Conservation (phyloP, 2,113 vertebrate genomes). For the Ptilorrhoa leucosticta region DNA sequence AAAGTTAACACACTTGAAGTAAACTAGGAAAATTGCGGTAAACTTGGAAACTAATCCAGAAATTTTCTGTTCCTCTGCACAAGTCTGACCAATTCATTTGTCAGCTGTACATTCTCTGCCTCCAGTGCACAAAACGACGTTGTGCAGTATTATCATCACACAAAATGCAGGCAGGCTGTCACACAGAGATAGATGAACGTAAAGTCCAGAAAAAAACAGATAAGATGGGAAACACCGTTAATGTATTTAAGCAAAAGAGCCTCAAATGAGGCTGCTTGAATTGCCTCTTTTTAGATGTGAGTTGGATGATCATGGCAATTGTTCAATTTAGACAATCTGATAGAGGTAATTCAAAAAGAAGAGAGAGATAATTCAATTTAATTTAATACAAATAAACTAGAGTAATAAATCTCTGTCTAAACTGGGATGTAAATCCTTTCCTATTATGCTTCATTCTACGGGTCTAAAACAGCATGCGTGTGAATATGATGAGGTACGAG, state of each 20-base stretch:
- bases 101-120: background rate
- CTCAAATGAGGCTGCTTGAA: background rate
- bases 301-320: background rate
- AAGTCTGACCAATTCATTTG: background rate
- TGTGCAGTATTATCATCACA: background rate
- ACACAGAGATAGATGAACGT: background rate
- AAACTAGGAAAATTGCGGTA: background rate
- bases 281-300: background rate
- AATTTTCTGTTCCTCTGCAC: background rate
- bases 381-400: slow-evolving; percentile 10
- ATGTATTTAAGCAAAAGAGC: background rate
- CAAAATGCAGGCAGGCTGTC: background rate
- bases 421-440: background rate
- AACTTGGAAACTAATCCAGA: background rate
- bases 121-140: background rate
- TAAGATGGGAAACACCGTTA: background rate
- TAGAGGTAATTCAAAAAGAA: slow-evolving; percentile 6
- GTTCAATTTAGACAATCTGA: background rate
- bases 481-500: background rate
- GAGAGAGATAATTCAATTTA: background rate
- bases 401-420: background rate
- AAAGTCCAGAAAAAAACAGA: background rate
- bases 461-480: background rate
- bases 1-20: background rate
- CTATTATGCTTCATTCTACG: background rate